Evolutionary conservation across 37 sponge, comb jelly and placozoan genomes (phyloP).

Genomic region (Geodia barretti): DNA sequence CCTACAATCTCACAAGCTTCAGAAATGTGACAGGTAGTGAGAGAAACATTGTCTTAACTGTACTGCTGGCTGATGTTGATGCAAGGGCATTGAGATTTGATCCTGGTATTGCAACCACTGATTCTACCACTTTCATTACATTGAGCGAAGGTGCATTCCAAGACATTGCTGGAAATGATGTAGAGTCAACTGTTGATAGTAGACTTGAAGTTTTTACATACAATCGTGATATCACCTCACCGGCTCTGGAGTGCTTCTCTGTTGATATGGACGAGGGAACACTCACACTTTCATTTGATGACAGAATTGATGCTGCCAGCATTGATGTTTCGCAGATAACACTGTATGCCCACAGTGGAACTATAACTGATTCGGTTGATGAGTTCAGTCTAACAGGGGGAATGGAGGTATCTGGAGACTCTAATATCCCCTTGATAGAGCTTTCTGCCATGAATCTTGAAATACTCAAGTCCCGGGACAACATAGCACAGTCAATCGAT

Average conservation of each 20-base stretch:
- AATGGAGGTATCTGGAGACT: slow-evolving; percentile 8
- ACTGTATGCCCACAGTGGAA: slow-evolving; percentile 20
- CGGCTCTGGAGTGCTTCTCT: slow-evolving; percentile 40
- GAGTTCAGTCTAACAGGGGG: slow-evolving; percentile 59
- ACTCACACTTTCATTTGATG: slow-evolving; percentile 75
- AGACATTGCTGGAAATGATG: slow-evolving; percentile 74
- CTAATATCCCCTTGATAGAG: slow-evolving; percentile 20
- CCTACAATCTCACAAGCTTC: slow-evolving; percentile 58
- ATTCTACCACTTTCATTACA: slow-evolving; percentile 45
- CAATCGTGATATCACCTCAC: slow-evolving; percentile 66
- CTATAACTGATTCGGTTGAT: slow-evolving; percentile 21
- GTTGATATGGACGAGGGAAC: slow-evolving; percentile 79
- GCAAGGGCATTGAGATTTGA: slow-evolving; percentile 27
- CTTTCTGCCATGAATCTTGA: slow-evolving; percentile 46
- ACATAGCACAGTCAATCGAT: slow-evolving; percentile 64
- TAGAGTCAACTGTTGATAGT: slow-evolving; percentile 17
- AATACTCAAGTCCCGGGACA: slow-evolving; percentile 54
- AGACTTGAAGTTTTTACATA: slow-evolving; percentile 27
- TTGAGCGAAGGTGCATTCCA: slow-evolving; percentile 56
- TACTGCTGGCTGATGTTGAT: slow-evolving; percentile 35
- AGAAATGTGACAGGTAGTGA: slow-evolving; percentile 38
- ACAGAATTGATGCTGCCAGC: slow-evolving; percentile 60
- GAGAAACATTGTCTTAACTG: slow-evolving; percentile 26
- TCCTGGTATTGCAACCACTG: neutral
- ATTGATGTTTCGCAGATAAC: slow-evolving; percentile 45